Conservation (phyloP, 2,113 vertebrate genomes). For the Lates calcarifer region DNA sequence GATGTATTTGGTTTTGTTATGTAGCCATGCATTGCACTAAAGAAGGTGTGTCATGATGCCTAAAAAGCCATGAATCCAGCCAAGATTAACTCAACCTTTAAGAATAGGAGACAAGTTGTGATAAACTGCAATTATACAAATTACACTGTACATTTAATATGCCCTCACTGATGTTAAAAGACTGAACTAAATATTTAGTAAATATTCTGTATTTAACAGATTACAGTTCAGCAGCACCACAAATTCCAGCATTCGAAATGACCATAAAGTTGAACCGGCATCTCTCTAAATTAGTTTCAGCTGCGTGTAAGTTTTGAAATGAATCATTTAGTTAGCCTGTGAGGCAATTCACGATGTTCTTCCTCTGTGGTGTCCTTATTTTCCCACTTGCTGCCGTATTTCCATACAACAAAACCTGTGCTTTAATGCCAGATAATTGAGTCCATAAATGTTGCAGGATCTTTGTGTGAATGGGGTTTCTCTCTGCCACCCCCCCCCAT, state of each 20-base stretch:
- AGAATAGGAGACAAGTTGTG: not conserved
- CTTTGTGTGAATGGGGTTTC: constrained; percentile 10
- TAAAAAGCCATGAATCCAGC: not conserved
- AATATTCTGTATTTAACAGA: no score
- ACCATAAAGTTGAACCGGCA: not conserved
- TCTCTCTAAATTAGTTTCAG: not conserved
- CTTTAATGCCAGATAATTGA: constrained; percentile 37
- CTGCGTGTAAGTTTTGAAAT: not conserved
- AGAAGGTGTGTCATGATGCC: not conserved
- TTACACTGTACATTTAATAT: not conserved
- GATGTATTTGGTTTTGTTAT: not conserved
- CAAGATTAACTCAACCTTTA: not conserved
- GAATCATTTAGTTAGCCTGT: not conserved
- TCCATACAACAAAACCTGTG: constrained; percentile 3
- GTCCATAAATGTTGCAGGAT: constrained; percentile 50
- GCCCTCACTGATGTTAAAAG: not conserved
- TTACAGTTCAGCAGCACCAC: not conserved
- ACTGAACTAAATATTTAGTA: not conserved
- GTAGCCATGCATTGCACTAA: not conserved
- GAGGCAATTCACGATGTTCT: constrained; percentile 6
- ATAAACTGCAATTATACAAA: not conserved
- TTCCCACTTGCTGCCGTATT: constrained; percentile 8
- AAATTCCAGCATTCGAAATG: not conserved
- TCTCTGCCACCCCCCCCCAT: constrained; percentile 35
- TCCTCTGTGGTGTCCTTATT: constrained; percentile 10